Evolutionary conservation across 2,797 vertebrate genomes (phyloP).

Genomic region (Tragopan temminckii): DNA sequence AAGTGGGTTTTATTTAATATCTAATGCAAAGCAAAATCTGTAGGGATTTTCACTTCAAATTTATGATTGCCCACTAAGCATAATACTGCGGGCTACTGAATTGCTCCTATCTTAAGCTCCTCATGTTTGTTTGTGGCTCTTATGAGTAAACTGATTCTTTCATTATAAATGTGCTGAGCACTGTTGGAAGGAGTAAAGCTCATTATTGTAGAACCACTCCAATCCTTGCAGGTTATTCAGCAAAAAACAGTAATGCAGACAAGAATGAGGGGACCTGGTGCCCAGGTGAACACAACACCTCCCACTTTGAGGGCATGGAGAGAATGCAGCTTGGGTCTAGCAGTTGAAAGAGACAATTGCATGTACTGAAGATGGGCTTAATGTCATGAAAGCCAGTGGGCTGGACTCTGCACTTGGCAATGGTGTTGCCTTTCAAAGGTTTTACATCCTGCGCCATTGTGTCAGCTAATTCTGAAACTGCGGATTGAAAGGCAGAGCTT

Average conservation of each 20-base stretch:
- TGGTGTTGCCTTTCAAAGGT: not conserved
- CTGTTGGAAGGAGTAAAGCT: not conserved
- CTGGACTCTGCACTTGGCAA: not conserved
- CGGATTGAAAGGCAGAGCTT: not conserved
- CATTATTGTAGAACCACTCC: not conserved
- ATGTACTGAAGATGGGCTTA: slow-evolving; percentile 1
- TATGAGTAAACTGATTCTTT: slow-evolving; percentile 41
- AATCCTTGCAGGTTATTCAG: not conserved
- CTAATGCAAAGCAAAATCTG: slow-evolving; percentile 12
- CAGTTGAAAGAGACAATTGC: not conserved
- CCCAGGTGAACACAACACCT: not conserved
- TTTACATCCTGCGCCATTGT: not conserved
- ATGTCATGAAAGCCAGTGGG: not conserved
- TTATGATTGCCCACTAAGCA: not conserved
- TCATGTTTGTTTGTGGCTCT: not conserved
- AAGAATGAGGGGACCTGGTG: not conserved
- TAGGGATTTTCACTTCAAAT: slow-evolving; percentile 44
- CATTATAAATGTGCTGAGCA: slow-evolving; percentile 36
- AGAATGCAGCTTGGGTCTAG: not conserved
- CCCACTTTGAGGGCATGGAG: not conserved
- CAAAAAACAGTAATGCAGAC: not conserved
- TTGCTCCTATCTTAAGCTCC: slow-evolving; percentile 27
- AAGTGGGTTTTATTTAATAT: slow-evolving; percentile 30
- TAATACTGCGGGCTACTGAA: not conserved
- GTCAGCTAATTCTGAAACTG: slow-evolving; percentile 18